Evolutionary conservation across 1,140 invertebrate genomes (phyloP), one percentile per base, ranked within the genome.

Genomic region (Cydia pomonella): DNA sequence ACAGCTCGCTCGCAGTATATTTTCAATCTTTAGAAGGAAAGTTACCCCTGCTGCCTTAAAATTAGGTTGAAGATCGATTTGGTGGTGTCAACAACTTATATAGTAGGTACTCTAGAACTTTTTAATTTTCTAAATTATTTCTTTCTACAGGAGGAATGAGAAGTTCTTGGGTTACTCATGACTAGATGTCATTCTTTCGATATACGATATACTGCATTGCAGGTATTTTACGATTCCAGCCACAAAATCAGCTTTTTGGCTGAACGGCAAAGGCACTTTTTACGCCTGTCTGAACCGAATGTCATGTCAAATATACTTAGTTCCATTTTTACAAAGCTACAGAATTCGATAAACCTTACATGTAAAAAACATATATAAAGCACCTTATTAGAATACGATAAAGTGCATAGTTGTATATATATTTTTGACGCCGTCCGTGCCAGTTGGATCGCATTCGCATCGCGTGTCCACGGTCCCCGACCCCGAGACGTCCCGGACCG

Each of bases 401-500:
- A 23, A 21, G 53, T 23, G 3, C 9, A 23, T 3, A 59, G 2
- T 59, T 3, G 53, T 59, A 9, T 59, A 59, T 21, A 59, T 59
- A 59, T 59, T 59, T 23, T 59, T 59, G 53, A 59, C 50, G 44
- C 12, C 63, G 21, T 50, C 16, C 7, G 73, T n/a, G 18, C 21
- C 53, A 23, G 44, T 27, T 27, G 62, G 50, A 59, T 41, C 13
- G 63, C 63, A 66, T 66, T 41, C 13, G 63, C 63, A 66, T 66
- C 64, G 64, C 64, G 64, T 69, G 64, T 38, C 47, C 53, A 18
- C 27, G 64, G 64, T 69, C 64, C 33, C 29, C 64, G 64, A 69
- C 64, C 64, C 64, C 64, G 64, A n/a, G 64, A 21, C n/a, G n/a
- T 69, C 64, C 64, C 64, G 64, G 33, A n/a, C 29, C 64, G 64